phyloP scores from a whole-genome alignment of 2,797 vertebrate genomes.

The Acrossocheilus wenchowensis region DNA sequence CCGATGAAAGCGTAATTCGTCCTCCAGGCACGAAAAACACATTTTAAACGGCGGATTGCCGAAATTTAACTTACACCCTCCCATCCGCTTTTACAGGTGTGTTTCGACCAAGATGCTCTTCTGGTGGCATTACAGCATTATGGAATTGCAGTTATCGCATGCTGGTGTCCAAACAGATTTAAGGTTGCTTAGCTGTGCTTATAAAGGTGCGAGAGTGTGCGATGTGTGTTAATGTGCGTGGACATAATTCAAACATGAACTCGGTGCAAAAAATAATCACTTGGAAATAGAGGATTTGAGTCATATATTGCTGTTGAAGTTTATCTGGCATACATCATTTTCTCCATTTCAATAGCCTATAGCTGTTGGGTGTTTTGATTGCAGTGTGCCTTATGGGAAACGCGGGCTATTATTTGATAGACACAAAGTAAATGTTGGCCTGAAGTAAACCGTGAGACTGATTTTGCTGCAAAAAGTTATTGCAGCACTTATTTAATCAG shows the following conservation, averaged over 20 bases:
- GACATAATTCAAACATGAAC: neutral
- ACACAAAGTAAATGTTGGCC: neutral
- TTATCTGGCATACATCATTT: neutral
- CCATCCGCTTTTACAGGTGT: constrained; percentile 71
- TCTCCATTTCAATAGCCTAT: neutral
- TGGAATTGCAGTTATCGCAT: neutral
- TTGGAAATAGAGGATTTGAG: neutral
- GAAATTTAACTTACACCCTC: constrained; percentile 4
- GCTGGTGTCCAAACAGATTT: neutral
- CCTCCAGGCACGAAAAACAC: neutral
- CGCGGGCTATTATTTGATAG: neutral
- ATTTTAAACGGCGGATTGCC: constrained; percentile 7
- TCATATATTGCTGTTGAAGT: neutral
- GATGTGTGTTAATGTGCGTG: neutral
- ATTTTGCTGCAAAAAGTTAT: neutral
- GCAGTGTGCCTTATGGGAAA: neutral
- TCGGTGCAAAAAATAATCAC: neutral
- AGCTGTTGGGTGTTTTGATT: neutral
- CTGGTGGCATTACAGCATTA: neutral
- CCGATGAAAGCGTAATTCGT: neutral
- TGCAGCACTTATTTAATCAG: neutral
- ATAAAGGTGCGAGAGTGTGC: neutral
- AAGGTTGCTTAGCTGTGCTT: neutral
- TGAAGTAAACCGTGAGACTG: neutral
- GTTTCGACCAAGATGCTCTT: constrained; percentile 61